Base-by-base conservation (phyloP, 2,888 invertebrate species). In the Erebia palarica region DNA sequence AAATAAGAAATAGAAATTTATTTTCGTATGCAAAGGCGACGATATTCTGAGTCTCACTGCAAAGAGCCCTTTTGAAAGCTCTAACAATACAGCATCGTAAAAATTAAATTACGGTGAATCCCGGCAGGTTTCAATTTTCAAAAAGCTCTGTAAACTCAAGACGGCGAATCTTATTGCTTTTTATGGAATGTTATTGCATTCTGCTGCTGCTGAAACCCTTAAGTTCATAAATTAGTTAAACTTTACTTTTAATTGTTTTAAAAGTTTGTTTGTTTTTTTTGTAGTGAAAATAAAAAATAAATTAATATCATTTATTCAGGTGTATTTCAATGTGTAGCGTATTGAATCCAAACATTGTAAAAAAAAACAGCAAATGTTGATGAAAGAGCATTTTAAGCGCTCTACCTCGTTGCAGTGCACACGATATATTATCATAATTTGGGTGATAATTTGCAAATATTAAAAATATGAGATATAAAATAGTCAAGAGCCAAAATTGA, bases 41-140 rank as follows among this genome's bases (percentile, higher is more conserved):
- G 76, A 79, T 78, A 77, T 79, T 78, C 70, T 73, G 72, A 69
- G 73, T 76, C 85, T 85, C 82, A 85, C 83, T 81, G 81, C 83
- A 87, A 88, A 87, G 84, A 84, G 80, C 82, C 82, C 82, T 83
- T 80, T 80, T 78, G 78, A 80, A 80, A 84, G 82, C 85, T 84
- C 81, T 81, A 86, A 87, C 87, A 87, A 88, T 87, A 86, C 84
- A 85, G 84, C 86, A 83, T 84, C 86, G 84, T 88, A 89, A 89
- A 88, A 91, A 91, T 91, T 88, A 90, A 91, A 91, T 91, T 89
- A 90, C 86, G 81, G 79, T 77, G 84, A 83, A 85, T 86, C 90
- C 85, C 86, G 73, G 78, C 86, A 87, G 85, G 86, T 88, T 87
- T 87, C 87, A 86, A 88, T 89, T 90, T 87, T 86, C 84, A 86